A percentile compares a stretch with the other conserved stretches of the same genome.
These are phyloP conservation scores for Lagria hirta DNA, from an alignment of 2,888 invertebrate genomes.

Conservation along the genomic window DNA sequence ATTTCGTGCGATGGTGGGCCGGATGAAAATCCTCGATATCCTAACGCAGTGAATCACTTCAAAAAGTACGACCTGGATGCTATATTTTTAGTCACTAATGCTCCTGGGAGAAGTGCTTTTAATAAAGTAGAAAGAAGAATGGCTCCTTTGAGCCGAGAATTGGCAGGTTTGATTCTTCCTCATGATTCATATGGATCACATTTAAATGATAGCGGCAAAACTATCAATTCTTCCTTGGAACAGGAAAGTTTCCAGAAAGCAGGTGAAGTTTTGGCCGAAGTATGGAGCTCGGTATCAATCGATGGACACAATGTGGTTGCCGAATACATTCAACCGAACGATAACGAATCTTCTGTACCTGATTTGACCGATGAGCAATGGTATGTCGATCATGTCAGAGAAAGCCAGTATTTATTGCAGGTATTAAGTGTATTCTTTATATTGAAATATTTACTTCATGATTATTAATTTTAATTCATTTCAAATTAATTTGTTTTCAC, in stretches of 20 bases:
- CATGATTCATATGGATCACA: conserved; percentile 14
- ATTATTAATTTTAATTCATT: background rate
- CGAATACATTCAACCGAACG: conserved; percentile 8
- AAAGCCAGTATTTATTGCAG: conserved; percentile 9
- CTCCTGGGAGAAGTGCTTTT: conserved; percentile 45
- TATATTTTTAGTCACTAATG: conserved; percentile 41
- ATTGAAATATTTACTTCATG: background rate
- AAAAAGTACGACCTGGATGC: conserved; percentile 29
- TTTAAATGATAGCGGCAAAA: conserved; percentile 8
- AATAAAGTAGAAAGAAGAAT: conserved; percentile 47
- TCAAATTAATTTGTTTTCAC: conserved; percentile 4
- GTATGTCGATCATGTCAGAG: conserved; percentile 8
- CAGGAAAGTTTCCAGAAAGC: conserved; percentile 12
- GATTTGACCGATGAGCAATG: conserved; percentile 5
- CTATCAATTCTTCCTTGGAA: conserved; percentile 10
- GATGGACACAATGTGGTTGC: conserved; percentile 6
- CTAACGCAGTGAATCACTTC: conserved; percentile 6
- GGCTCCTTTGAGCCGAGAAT: conserved; percentile 44
- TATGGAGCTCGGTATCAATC: conserved; percentile 7
- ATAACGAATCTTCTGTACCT: conserved; percentile 1
- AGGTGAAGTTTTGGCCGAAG: conserved; percentile 13
- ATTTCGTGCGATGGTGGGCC: conserved; percentile 29
- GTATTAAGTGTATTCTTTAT: conserved; percentile 2
- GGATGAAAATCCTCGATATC: conserved; percentile 30
- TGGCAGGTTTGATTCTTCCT: conserved; percentile 29